A percentile compares a stretch with the other conserved stretches of the same genome.
phyloP scores from a whole-genome alignment of 92 coral and sea anemone genomes.

The Hydrozoanthus gracilis region DNA sequence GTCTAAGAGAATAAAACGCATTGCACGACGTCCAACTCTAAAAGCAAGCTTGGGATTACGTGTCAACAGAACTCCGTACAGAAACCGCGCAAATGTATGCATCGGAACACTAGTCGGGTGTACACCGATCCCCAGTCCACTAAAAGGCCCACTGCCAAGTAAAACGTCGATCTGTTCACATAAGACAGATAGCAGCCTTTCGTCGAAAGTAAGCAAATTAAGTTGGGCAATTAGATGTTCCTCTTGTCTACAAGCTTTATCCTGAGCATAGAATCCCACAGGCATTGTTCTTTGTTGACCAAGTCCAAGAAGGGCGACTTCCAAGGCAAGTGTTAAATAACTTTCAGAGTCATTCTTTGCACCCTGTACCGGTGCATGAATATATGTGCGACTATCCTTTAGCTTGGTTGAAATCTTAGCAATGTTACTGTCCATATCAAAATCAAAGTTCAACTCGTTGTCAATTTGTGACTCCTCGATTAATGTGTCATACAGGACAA shows the following conservation, averaged over 20 bases:
- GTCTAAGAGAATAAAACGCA: slow-evolving; percentile 80
- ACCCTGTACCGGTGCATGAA: slow-evolving; percentile 65
- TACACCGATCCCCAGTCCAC: slow-evolving; percentile 91
- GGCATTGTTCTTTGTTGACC: slow-evolving; percentile 97
- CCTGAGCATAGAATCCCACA: slow-evolving; percentile 90
- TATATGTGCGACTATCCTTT: slow-evolving; percentile 56
- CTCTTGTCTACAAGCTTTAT: slow-evolving; percentile 93
- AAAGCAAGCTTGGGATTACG: slow-evolving; percentile 91
- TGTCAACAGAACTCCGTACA: slow-evolving; percentile 75
- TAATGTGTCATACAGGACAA: slow-evolving; percentile 89
- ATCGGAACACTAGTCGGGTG: slow-evolving; percentile 89
- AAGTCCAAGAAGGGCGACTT: slow-evolving; percentile 91
- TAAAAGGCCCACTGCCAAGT: slow-evolving; percentile 84
- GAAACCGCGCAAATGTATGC: slow-evolving; percentile 97
- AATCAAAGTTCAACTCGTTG: slow-evolving; percentile 38
- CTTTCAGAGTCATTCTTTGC: slow-evolving; percentile 64
- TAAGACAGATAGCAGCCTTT: slow-evolving; percentile 53
- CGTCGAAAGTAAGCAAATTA: slow-evolving; percentile 79
- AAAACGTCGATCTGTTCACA: slow-evolving; percentile 81
- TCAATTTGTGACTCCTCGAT: slow-evolving; percentile 78
- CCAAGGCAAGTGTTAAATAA: slow-evolving; percentile 84
- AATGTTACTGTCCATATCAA: slow-evolving; percentile 43
- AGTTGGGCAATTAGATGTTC: slow-evolving; percentile 97
- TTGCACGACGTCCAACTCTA: slow-evolving; percentile 89
- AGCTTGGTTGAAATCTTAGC: slow-evolving; percentile 12